Percentiles rank a stretch among this genome's conserved stretches.
Evolutionary conservation across 2,113 vertebrate species (phyloP).

Genomic region (Myxocyprinus asiaticus): DNA sequence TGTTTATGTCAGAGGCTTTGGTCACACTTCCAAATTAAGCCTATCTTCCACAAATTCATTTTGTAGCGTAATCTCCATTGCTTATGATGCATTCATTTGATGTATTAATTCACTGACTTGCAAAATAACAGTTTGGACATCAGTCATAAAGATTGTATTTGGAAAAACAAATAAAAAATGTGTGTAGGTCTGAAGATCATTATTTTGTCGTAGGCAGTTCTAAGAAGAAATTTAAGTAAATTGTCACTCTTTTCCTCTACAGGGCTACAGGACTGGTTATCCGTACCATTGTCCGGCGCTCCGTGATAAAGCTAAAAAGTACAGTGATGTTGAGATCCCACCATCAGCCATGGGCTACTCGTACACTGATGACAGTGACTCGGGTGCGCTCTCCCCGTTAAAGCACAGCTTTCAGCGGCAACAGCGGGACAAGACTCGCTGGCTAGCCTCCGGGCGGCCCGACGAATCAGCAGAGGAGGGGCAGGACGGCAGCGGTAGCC

Average conservation of each 20-base stretch:
- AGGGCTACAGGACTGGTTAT: slow-evolving; percentile 98
- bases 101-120: no score
- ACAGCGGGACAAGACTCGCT: slow-evolving; percentile 96
- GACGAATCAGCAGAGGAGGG: slow-evolving; percentile 92
- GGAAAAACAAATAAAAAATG: no score
- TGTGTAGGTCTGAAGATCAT: no score
- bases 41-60: no score
- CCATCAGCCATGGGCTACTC: slow-evolving; percentile 88
- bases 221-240: no score
- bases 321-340: slow-evolving; percentile 90
- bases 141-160: no score
- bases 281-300: slow-evolving; percentile 95
- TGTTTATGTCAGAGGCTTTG: neutral
- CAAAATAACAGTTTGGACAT: no score
- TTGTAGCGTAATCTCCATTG: no score
- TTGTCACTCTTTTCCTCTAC: neutral
- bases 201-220: no score
- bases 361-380: slow-evolving; percentile 91
- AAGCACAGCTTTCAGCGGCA: slow-evolving; percentile 99
- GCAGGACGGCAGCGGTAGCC: slow-evolving; percentile 87
- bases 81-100: no score
- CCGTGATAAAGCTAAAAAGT: slow-evolving; percentile 95
- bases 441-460: slow-evolving; percentile 89
- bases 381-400: slow-evolving; percentile 94
- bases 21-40: neutral